Base-by-base conservation (phyloP, 1,140 invertebrate genomes). In the Tetragnatha versicolor region DNA sequence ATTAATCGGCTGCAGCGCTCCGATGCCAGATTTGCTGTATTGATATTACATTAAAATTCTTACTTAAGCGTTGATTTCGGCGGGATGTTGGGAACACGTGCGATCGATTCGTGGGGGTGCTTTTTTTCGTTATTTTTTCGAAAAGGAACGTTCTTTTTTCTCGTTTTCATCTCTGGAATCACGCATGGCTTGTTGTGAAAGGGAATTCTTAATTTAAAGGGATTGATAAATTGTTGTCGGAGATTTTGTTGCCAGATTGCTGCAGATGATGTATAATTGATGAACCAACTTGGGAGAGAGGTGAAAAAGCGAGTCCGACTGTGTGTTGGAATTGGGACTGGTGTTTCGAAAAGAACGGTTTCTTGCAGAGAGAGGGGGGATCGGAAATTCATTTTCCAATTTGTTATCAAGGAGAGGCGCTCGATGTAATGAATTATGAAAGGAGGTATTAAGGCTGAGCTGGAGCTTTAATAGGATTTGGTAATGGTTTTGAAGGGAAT, bases 21-120 rank as follows among this genome's bases (percentile, higher is more conserved):
- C 22, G 45, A 49, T 68, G 63, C 63, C 63, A 68, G 63, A 47
- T 68, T 68, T 68, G 45, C 39, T 68, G 63, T 68, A 68, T 68
- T 68, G 63, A 68, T 68, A 49, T 68, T 68, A 49, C 39, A 68
- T 68, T 68, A 68, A 68, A 68, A 68, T 68, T 68, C 42, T n/a
- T 6, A 17, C 55, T 58, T 20, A 20, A 20, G 14, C 55, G 55
- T 17, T 58, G 55, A 58, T 58, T 58, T 20, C 29, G 10, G n/a
- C 31, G 12, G n/a, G 14, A 33, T 33, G 55, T 58, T 58, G 20
- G 20, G 55, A 58, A 33, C 29, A 58, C 22, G 29, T 3, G 12
- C 27, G 12, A 58, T 58, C 55, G 55, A 58, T 58, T 35, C 1
- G 29, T 4, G 6, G 55, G 29, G 29, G 29, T n/a, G 6, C 31